phyloP scores from a whole-genome alignment of 2,888 invertebrate species.

The Empis stercorea region DNA sequence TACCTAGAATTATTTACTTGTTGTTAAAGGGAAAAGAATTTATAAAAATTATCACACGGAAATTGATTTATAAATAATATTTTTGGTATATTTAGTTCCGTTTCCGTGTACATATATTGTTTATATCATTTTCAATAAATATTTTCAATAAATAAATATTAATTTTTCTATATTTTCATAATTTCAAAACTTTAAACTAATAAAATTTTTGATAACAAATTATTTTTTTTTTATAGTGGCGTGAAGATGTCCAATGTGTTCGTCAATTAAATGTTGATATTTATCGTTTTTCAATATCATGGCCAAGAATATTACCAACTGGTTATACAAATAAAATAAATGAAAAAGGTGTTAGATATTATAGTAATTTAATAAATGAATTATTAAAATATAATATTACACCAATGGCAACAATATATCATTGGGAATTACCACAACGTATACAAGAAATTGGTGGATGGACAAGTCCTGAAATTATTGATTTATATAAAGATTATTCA shows the following conservation, averaged over 20 bases:
- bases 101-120: too few species aligned
- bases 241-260: slow-evolving; percentile 49
- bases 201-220: too few species aligned
- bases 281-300: slow-evolving; percentile 62
- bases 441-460: slow-evolving; percentile 56
- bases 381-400: slow-evolving; percentile 50
- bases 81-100: too few species aligned
- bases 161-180: too few species aligned
- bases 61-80: too few species aligned
- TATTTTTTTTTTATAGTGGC: slow-evolving; percentile 29
- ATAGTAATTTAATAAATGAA: slow-evolving; percentile 60
- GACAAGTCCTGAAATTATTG: slow-evolving; percentile 50
- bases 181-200: too few species aligned
- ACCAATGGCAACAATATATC: slow-evolving; percentile 58
- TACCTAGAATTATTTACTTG: too few species aligned
- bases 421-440: slow-evolving; percentile 56
- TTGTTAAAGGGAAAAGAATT: too few species aligned
- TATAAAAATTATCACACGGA: too few species aligned
- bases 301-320: slow-evolving; percentile 61
- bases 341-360: slow-evolving; percentile 58
- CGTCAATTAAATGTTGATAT: slow-evolving; percentile 48
- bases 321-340: slow-evolving; percentile 55
- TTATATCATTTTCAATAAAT: too few species aligned
- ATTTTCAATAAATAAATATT: too few species aligned
- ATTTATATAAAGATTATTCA: slow-evolving; percentile 51